phyloP scores from a whole-genome alignment of 2,113 vertebrate genomes.

The Chloropsis hardwickii region DNA sequence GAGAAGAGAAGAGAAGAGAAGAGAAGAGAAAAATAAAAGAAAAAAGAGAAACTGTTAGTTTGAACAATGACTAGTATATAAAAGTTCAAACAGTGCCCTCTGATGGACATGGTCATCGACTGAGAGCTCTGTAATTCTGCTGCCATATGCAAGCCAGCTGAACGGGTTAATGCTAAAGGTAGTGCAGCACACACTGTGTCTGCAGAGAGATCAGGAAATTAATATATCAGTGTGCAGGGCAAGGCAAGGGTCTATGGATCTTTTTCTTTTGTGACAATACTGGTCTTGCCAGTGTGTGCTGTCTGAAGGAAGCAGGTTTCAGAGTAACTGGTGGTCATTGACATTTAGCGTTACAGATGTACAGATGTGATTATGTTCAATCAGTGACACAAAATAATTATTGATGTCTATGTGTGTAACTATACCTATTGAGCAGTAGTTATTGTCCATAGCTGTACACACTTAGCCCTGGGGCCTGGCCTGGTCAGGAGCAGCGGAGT shows the following conservation, averaged over 20 bases:
- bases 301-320: neutral
- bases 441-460: neutral
- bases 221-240: neutral
- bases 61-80: neutral
- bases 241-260: neutral
- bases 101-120: neutral
- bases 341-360: too few species aligned
- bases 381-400: neutral
- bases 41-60: neutral
- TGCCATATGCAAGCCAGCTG: neutral
- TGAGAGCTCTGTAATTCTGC: neutral
- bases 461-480: neutral
- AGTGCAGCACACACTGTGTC: neutral
- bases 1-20: neutral
- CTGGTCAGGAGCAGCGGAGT: neutral
- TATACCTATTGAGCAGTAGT: accelerated
- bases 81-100: neutral
- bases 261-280: neutral
- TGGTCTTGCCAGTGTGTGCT: neutral
- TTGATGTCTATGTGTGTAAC: neutral
- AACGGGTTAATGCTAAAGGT: neutral
- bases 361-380: neutral
- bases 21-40: too few species aligned
- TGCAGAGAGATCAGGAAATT: neutral
- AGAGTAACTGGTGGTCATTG: neutral